Conservation (phyloP, 2,888 invertebrate species). For the Onchidella celtica region DNA sequence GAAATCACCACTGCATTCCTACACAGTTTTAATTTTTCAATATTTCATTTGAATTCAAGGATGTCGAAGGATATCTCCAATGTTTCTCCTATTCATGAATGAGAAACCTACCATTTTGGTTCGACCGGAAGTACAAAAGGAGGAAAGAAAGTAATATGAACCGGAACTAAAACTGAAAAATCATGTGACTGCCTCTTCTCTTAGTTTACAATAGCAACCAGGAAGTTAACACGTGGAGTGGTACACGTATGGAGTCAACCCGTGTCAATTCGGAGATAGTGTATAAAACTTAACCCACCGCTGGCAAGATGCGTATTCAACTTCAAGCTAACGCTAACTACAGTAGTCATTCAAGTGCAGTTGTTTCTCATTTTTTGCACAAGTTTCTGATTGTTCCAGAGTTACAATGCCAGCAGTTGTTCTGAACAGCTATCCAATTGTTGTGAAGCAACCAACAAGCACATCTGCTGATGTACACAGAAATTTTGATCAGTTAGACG, state of each 20-base stretch:
- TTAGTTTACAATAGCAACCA: slow-evolving; percentile 48
- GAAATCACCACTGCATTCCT: too few species aligned
- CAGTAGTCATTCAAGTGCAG: too few species aligned
- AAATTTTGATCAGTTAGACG: slow-evolving; percentile 19
- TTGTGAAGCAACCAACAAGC: too few species aligned
- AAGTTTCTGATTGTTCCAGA: not conserved
- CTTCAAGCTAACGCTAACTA: too few species aligned
- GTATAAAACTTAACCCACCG: slow-evolving; percentile 3
- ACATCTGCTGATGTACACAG: not conserved
- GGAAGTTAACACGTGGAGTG: slow-evolving; percentile 48
- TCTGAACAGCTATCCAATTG: not conserved
- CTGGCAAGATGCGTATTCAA: not conserved
- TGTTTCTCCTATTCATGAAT: too few species aligned
- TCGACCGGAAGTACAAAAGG: slow-evolving; percentile 46
- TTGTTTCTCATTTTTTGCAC: not conserved
- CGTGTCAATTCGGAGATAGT: slow-evolving; percentile 1
- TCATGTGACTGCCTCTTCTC: slow-evolving; percentile 25
- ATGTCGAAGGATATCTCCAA: slow-evolving; percentile 17
- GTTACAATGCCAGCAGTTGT: slow-evolving; percentile 12
- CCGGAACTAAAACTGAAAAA: slow-evolving; percentile 13
- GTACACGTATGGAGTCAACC: slow-evolving; percentile 28
- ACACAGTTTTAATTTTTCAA: too few species aligned
- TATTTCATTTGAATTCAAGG: not conserved
- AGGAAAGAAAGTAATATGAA: slow-evolving; percentile 4
- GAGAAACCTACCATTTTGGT: slow-evolving; percentile 47